Conservation (phyloP, 1,140 invertebrate genomes). For the Hyposmocoma kahamanoa region DNA sequence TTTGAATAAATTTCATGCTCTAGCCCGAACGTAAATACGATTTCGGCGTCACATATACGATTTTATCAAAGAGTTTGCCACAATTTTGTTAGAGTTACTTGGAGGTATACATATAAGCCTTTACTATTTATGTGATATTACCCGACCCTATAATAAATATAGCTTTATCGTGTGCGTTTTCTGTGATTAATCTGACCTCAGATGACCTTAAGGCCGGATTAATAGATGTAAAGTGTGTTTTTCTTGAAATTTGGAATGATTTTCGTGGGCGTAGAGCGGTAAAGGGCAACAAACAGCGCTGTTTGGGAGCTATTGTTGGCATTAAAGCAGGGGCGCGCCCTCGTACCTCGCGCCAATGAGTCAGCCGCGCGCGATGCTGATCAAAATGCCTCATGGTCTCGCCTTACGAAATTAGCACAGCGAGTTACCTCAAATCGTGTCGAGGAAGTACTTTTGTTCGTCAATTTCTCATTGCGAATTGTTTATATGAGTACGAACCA, state of each 20-base stretch:
- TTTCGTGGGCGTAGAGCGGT: neutral
- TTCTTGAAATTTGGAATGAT: neutral
- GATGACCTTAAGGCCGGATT: conserved; percentile 8
- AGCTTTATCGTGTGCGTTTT: conserved; percentile 13
- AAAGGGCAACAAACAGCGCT: no score
- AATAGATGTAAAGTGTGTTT: neutral
- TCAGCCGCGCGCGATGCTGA: conserved; percentile 7
- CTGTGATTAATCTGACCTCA: conserved; percentile 15
- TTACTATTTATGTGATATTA: no score
- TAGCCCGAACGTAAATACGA: conserved; percentile 32
- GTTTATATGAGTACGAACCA: no score
- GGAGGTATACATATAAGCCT: no score
- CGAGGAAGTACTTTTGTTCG: conserved; percentile 19
- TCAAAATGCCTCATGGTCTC: conserved; percentile 28
- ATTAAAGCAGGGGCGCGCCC: conserved; percentile 20
- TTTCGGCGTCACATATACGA: conserved; percentile 25
- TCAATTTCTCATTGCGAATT: neutral
- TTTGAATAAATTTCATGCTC: conserved; percentile 48
- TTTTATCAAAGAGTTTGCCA: conserved; percentile 15
- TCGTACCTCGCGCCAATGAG: conserved; percentile 21
- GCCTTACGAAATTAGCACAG: conserved; percentile 43
- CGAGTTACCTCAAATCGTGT: conserved; percentile 26
- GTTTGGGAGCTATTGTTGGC: conserved; percentile 21
- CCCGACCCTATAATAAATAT: conserved; percentile 22
- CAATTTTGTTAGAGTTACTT: no score